Conservation (phyloP, 2,888 invertebrate species). For the Lamellibrachia satsuma region DNA sequence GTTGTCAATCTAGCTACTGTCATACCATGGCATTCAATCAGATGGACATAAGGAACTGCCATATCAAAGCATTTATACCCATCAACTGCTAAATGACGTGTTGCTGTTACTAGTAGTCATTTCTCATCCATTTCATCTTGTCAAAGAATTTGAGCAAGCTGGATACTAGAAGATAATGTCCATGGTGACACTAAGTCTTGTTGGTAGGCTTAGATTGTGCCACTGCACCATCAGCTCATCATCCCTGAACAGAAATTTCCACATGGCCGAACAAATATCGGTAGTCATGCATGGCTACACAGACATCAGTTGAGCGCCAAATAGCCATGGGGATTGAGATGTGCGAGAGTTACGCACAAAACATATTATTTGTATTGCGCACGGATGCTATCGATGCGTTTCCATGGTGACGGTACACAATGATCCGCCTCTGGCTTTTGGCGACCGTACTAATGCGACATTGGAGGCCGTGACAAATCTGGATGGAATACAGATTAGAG, state of each 20-base stretch:
- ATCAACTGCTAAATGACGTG: neutral
- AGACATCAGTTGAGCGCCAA: neutral
- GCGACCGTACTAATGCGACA: conserved; percentile 17
- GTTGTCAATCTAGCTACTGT: neutral
- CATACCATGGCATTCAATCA: neutral
- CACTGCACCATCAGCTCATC: neutral
- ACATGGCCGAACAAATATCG: conserved; percentile 6
- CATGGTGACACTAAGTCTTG: neutral
- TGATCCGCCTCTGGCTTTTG: conserved; percentile 4
- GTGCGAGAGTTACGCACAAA: conserved; percentile 12
- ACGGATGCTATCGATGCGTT: neutral
- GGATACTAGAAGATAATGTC: neutral
- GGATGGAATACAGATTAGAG: conserved; percentile 17
- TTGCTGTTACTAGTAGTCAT: neutral
- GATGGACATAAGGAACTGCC: neutral
- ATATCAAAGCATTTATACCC: neutral
- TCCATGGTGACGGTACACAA: neutral
- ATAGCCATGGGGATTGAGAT: conserved; percentile 17
- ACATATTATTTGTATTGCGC: conserved; percentile 17
- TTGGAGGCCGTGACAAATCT: conserved; percentile 12
- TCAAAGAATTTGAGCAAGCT: neutral
- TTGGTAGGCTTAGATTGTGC: neutral
- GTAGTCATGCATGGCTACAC: neutral
- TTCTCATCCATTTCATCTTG: neutral
- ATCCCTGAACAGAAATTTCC: neutral